Base-by-base conservation (phyloP, 2,113 vertebrate genomes). In the Columba livia region DNA sequence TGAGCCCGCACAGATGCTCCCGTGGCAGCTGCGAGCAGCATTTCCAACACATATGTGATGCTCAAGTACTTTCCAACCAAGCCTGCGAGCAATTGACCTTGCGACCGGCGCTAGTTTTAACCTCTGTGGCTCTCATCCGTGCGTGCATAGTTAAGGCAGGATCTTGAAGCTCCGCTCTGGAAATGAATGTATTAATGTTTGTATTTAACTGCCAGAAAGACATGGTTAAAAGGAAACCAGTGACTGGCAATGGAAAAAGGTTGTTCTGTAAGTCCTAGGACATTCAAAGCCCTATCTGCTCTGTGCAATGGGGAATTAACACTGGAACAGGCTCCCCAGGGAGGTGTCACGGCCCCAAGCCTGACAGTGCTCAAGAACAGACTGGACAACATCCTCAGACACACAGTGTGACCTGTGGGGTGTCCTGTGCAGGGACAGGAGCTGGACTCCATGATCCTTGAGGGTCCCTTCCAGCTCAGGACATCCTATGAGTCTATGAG, bases 281-380 rank as follows among this genome's bases (percentile, higher is more conserved):
- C n/a, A 12, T 58, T 23, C 0, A 1, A 58, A n/a, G 50, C 15
- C 3, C 8, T 14, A 50, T 15, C 61, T 48, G 47, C 42, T 47
- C 21, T 28, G n/a, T 19, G 74, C 0, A 0, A 47, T 1, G 62
- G 40, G 54, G 44, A 88, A 44, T 44, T 44, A 44, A 15, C 42
- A 44, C 42, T 44, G 42, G 42, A 17, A 44, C 42, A 44, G 42
- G 42, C 42, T 44, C 42, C 42, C 42, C 7, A 44, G 15, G 42
- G 42, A 44, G 6, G 6, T 16, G 42, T 44, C 42, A 44, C 15
- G 42, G 42, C 42, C 42, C 42, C 40, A 14, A 44, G 16, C 42
- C 42, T 44, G 42, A 44, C 42, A 44, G 42, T 44, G 42, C 16
- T 44, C 42, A 44, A 44, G 42, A 44, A 44, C 15, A 44, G 42